A percentile compares a stretch with the other conserved stretches of the same genome.
phyloP scores from a whole-genome alignment of 2,888 invertebrate species.

The Didymodactylos carnosus region DNA sequence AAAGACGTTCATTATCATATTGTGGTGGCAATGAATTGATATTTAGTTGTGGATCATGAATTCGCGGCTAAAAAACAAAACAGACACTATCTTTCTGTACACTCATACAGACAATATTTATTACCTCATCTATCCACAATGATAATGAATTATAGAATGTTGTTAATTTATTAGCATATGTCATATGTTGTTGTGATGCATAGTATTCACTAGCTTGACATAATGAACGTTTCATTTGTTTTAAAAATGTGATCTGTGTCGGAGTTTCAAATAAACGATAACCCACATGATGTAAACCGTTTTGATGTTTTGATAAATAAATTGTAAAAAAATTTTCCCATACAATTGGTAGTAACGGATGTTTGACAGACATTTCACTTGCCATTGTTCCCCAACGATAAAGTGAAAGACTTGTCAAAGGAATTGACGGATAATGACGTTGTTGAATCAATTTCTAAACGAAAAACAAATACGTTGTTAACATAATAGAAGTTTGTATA shows the following conservation, averaged over 20 bases:
- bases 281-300: constrained; percentile 40
- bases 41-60: constrained; percentile 48
- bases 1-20: constrained; percentile 48
- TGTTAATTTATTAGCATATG: constrained; percentile 1
- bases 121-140: constrained; percentile 64
- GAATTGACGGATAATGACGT: not conserved
- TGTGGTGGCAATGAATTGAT: constrained; percentile 51
- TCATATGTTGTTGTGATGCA: constrained; percentile 1
- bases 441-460: not conserved
- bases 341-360: constrained; percentile 49
- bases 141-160: constrained; percentile 36
- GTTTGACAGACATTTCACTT: constrained; percentile 46
- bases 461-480: not conserved
- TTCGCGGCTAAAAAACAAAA: too few species aligned
- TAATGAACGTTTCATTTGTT: constrained; percentile 49
- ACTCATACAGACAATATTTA: too few species aligned
- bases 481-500: too few species aligned
- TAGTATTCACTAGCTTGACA: constrained; percentile 42
- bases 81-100: too few species aligned
- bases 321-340: constrained; percentile 58
- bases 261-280: constrained; percentile 54
- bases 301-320: constrained; percentile 42
- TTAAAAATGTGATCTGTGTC: constrained; percentile 46
- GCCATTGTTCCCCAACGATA: constrained; percentile 49
- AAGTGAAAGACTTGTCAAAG: not conserved